phyloP scores from a whole-genome alignment of 2,888 invertebrate genomes.

The Dichetophora obliterata region DNA sequence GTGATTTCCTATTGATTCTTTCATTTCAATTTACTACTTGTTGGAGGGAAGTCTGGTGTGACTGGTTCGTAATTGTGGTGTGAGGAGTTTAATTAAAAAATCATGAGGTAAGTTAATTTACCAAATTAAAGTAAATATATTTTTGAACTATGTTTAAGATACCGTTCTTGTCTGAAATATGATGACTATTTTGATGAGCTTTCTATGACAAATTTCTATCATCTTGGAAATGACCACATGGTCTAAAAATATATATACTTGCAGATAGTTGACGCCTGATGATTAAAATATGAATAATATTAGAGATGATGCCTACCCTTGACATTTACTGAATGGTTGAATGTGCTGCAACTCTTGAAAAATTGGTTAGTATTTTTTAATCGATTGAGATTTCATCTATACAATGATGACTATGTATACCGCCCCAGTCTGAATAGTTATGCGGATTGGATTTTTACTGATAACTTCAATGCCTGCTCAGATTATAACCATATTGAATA shows the following conservation, averaged over 20 bases:
- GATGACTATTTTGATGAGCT: slow-evolving; percentile 17
- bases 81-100: too few relatives aligned
- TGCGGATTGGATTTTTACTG: slow-evolving; percentile 48
- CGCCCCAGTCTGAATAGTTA: slow-evolving; percentile 51
- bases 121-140: neutral
- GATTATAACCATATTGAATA: too few relatives aligned
- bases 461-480: neutral
- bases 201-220: too few relatives aligned
- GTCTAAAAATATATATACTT: too few relatives aligned
- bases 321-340: neutral
- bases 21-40: slow-evolving; percentile 35
- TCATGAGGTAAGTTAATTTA: neutral
- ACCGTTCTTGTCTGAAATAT: slow-evolving; percentile 36
- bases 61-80: too few relatives aligned
- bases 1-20: slow-evolving; percentile 12
- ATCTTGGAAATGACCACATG: too few relatives aligned
- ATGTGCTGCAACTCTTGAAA: neutral
- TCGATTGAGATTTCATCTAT: neutral
- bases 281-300: neutral
- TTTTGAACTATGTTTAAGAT: slow-evolving; percentile 28
- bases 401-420: slow-evolving; percentile 47
- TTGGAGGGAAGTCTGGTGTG: neutral
- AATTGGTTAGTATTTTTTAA: slow-evolving; percentile 28
- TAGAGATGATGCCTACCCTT: neutral
- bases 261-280: neutral